Conservation (phyloP, 2,797 vertebrate genomes). For the Pyrocephalus nanus region DNA sequence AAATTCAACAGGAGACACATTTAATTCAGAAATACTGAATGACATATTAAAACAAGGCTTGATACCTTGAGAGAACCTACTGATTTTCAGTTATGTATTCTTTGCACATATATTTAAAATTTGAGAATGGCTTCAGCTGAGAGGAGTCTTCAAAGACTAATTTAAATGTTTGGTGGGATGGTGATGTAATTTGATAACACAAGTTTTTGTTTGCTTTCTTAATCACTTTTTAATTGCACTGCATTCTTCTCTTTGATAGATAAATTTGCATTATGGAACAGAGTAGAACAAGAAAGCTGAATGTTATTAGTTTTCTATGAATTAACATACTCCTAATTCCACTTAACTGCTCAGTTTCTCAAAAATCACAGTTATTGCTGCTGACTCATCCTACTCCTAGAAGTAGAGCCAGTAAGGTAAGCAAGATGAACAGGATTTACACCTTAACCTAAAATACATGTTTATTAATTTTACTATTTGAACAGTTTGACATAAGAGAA, state of each 20-base stretch:
- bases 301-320: conserved; percentile 32
- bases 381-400: background rate
- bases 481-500: background rate
- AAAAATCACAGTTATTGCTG: background rate
- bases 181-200: conserved; percentile 44
- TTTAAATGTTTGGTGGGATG: conserved; percentile 6
- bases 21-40: background rate
- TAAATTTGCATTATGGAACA: conserved; percentile 46
- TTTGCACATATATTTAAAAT: background rate
- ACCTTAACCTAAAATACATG: background rate
- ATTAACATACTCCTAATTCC: background rate
- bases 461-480: conserved; percentile 13
- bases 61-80: background rate
- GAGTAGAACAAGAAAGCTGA: conserved; percentile 20
- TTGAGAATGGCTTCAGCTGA: background rate
- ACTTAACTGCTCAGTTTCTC: background rate
- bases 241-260: conserved; percentile 54
- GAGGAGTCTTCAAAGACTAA: background rate
- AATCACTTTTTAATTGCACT: conserved; percentile 68
- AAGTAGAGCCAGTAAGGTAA: background rate
- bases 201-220: conserved; percentile 57
- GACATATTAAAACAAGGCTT: background rate
- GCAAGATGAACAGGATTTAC: background rate
- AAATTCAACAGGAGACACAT: background rate
- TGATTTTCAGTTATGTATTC: background rate